phyloP scores from a whole-genome alignment of 2,888 invertebrate genomes.

The Aleiodes leptofemur region DNA sequence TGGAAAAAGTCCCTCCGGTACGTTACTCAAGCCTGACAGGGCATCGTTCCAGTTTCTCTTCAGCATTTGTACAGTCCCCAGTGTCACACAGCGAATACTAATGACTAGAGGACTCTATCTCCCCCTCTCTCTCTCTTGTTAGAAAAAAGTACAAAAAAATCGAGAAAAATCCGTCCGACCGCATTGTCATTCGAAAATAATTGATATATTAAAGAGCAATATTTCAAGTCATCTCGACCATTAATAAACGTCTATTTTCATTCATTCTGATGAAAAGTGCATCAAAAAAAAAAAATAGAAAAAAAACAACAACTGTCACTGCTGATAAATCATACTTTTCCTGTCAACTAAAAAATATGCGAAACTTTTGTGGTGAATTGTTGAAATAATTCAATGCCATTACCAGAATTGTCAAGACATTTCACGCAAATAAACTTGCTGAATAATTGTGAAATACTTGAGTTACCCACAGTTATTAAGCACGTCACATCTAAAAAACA shows the following conservation, averaged over 20 bases:
- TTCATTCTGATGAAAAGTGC: slow-evolving; percentile 4
- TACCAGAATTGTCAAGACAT: no score
- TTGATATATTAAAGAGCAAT: slow-evolving; percentile 17
- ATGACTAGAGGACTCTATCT: slow-evolving; percentile 11
- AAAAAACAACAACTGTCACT: not conserved
- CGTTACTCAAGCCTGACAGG: slow-evolving; percentile 22
- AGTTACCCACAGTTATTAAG: no score
- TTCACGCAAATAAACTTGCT: no score
- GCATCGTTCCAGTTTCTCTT: slow-evolving; percentile 34
- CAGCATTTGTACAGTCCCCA: slow-evolving; percentile 16
- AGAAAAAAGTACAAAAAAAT: not conserved
- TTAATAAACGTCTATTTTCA: slow-evolving; percentile 5
- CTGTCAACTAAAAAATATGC: no score
- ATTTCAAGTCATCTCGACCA: not conserved
- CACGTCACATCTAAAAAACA: no score
- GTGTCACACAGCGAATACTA: slow-evolving; percentile 35
- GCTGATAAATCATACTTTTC: not conserved
- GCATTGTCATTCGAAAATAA: slow-evolving; percentile 6
- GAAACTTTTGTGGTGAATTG: no score
- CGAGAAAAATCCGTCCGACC: not conserved
- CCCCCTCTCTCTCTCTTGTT: no score
- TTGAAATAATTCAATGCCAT: no score
- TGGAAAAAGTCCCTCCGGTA: slow-evolving; percentile 21
- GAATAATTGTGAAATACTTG: no score
- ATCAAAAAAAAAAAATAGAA: not conserved